Base-by-base conservation (phyloP, 2,888 invertebrate species). In the Ophion ellenae region DNA sequence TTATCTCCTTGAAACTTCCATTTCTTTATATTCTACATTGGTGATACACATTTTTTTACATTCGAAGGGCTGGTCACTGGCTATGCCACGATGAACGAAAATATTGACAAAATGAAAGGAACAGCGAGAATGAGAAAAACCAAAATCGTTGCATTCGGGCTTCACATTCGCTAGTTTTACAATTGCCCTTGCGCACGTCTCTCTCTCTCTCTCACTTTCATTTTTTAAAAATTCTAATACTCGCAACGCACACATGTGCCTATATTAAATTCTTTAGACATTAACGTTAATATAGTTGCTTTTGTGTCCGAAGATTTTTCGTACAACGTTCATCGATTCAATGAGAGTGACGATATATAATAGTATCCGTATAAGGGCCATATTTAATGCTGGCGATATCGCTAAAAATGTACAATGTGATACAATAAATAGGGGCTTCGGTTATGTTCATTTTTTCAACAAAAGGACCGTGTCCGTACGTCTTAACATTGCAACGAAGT, bases 351-450 rank as follows among this genome's bases (percentile, higher is more conserved):
- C n/a, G 63, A 57, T 45, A 73, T 53, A 53, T 66, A 66, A 20
- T 45, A 63, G 70, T 79, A 82, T 82, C 63, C 20, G 32, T 78
- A 74, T 24, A 71, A 73, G 80, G 59, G 71, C 66, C 71, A 63
- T 67, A 28, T 74, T 74, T 45, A 70, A 77, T 20, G 70, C 5
- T 28, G 53, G 53, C 64, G 63, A 63, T 63, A 57, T 66, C 53
- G 82, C 82, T 77, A 71, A 66, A 73, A 81, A 80, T 73, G 53
- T 78, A 69, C 64, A 71, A 64, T 40, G 36, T 24, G 80, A 64
- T 73, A 61, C 57, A 53, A 80, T 57, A n/a, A 53, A 67, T 77
- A n/a, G 36, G 63, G 70, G 24, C 36, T 24, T 53, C 63, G 40
- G 40, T 28, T 71, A 20, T n/a, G 32, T 67, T 24, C 45, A 57